phyloP scores from a whole-genome alignment of 2,888 invertebrate species.

The Mythimna ferrago region DNA sequence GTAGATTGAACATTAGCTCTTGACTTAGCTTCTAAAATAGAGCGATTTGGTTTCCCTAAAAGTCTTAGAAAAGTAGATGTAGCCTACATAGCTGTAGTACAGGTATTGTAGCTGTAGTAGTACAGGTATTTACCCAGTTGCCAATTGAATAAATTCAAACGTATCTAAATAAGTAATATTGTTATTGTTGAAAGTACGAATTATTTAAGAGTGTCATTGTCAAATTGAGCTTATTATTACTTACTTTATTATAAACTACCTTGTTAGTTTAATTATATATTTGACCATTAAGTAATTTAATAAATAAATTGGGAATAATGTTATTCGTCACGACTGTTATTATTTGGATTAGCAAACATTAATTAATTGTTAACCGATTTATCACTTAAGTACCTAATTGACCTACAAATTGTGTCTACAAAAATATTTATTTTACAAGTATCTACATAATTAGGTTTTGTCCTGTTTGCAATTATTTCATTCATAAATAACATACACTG shows the following conservation, averaged over 20 bases:
- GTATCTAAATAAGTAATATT: no score
- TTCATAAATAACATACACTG: background rate
- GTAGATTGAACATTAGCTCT: background rate
- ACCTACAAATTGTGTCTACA: conserved; percentile 22
- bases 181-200: background rate
- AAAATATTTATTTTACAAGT: background rate
- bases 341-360: conserved; percentile 40
- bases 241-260: background rate
- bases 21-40: background rate
- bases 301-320: conserved; percentile 43
- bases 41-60: background rate
- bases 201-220: background rate
- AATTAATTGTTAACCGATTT: conserved; percentile 43
- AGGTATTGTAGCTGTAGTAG: no score
- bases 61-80: no score
- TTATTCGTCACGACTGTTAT: conserved; percentile 36
- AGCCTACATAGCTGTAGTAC: no score
- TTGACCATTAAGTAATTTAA: conserved; percentile 22
- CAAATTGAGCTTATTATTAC: conserved; percentile 1
- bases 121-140: no score
- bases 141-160: no score
- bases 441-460: background rate
- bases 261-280: conserved; percentile 38
- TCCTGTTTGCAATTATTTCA: conserved; percentile 11
- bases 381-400: conserved; percentile 35